Evolutionary conservation across 2,888 invertebrate species (phyloP), one percentile per base, ranked within the genome.

Genomic region (Cephus nigrinus): DNA sequence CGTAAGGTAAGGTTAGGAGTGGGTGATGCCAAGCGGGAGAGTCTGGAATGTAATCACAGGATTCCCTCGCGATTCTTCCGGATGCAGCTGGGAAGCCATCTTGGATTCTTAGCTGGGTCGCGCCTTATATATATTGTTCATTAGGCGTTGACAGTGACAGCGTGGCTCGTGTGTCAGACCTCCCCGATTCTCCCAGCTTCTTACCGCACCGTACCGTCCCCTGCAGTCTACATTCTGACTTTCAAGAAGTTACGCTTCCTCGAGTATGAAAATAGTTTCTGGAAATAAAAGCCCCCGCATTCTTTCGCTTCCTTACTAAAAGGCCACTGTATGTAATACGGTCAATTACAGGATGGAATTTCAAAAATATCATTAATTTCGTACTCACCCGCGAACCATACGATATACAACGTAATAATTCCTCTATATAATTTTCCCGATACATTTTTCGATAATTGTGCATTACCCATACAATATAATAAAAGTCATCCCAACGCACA

Each of bases 31-130:
- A 33, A 31, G 71, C 69, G 77, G 69, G 71, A 73, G 84, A 86
- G 85, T 80, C 85, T 85, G 90, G 91, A 91, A 91, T 91, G 91
- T 91, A 91, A 91, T 91, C 91, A 91, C 90, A 88, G 89, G 90
- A 91, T 91, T 91, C 91, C 86, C 90, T 87, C 82, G 88, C 87
- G 88, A 89, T 90, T 88, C 90, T 90, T 88, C 87, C 88, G 86
- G 88, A 89, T 88, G 86, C 87, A 86, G 82, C 82, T 80, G 78
- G 83, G 86, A 86, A 84, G 87, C 89, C 89, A 90, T 90, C 85
- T 89, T 89, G 91, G 88, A 91, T 91, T 91, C 91, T 91, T 91
- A 91, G 89, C 86, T 82, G 81, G 86, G 83, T 86, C 82, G 81
- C 80, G 83, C 81, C 86, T 88, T 87, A 86, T 85, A 86, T 86